Evolutionary conservation across 2,113 vertebrate genomes (phyloP), one percentile per base, ranked within the genome.

Genomic region (Actinemys pallida): DNA sequence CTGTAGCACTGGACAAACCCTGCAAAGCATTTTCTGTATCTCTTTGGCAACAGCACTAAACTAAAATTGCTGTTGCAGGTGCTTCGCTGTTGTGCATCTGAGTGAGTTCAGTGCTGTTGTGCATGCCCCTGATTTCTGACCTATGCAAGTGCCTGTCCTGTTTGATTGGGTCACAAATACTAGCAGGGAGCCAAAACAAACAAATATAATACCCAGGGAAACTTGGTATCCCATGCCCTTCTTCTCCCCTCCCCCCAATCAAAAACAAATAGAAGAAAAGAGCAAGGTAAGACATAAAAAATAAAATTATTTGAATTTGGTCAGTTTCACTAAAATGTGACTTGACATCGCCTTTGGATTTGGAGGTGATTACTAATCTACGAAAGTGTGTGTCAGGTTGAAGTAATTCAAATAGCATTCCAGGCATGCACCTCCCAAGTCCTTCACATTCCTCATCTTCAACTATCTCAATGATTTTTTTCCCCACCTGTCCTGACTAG

Each of bases 101-200:
- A 25, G 12, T 0, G 1, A 80, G 16, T n/a, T 62, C 65, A 16
- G 13, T 31, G n/a, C 16, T 35, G 12, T 47, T 56, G 35, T 0
- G 0, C 2, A 1, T 22, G 45, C 49, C 0, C 0, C 47, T 83
- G 39, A 4, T 86, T 72, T 22, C 10, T 29, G 31, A 0, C 35
- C 14, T 52, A 5, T 62, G 79, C 49, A 20, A 1, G 5, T 3
- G 3, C 29, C 53, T 89, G 24, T 25, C 52, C 42, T 53, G 12
- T 81, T 75, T 62, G 35, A 72, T 39, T 39, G 35, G 65, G n/a
- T 91, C 35, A 8, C 24, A 80, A 80, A 56, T 13, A 83, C 27
- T 42, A 94, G 17, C 42, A 57, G 7, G 11, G 42, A 53, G 62
- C 14, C n/a, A 95, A 89, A 86, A 89, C 2, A 83, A 84, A 84